A percentile compares a stretch with the other conserved stretches of the same genome.
Evolutionary conservation across 2,797 vertebrate species (phyloP).

Genomic region (Brachyrhaphis roseni): DNA sequence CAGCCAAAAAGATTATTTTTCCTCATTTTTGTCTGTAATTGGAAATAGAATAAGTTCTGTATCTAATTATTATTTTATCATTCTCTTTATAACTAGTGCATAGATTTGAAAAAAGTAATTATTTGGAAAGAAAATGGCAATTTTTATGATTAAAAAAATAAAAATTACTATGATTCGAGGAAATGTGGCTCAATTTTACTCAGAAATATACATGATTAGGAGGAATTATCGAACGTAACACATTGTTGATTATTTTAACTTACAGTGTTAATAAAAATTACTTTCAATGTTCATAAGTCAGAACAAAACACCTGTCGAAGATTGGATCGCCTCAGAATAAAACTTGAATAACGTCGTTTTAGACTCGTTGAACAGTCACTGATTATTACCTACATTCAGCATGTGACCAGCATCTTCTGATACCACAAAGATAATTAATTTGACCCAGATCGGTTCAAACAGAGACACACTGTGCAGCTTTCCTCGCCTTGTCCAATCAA

Average conservation of each 20-base stretch:
- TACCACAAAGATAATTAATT: background rate
- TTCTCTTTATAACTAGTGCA: no score
- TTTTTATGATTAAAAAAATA: background rate
- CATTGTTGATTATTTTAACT: background rate
- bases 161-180: background rate
- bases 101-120: no score
- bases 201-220: background rate
- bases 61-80: background rate
- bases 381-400: background rate
- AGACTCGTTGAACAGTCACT: background rate
- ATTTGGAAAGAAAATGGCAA: background rate
- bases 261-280: background rate
- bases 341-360: background rate
- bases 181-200: background rate
- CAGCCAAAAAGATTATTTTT: background rate
- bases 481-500: background rate
- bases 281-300: background rate
- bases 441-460: background rate
- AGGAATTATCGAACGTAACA: background rate
- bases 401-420: background rate
- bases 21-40: background rate
- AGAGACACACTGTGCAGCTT: background rate
- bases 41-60: background rate
- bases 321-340: background rate
- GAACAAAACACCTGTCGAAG: background rate